Percentiles rank a stretch among this genome's conserved stretches.
Conservation (phyloP, 92 coral and sea anemone species). For the Anthopleura xanthogrammica region DNA sequence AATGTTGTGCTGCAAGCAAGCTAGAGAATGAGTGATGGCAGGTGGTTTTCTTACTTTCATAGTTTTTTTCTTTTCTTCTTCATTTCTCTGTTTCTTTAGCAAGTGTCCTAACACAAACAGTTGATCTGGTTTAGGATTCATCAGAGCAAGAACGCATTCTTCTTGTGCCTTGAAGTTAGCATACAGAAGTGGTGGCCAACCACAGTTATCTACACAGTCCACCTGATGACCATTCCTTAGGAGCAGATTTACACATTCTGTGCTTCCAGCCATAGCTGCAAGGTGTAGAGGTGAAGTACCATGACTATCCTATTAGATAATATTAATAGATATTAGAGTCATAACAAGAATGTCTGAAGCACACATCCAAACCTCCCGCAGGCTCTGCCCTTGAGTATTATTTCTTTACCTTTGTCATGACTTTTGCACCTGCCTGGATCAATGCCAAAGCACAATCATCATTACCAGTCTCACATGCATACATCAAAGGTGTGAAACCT, state of each 20-base stretch:
- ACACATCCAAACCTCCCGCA: no score
- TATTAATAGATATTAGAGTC: background rate
- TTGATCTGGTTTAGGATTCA: slow-evolving; percentile 94
- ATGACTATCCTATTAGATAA: slow-evolving; percentile 61
- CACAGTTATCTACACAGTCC: slow-evolving; percentile 88
- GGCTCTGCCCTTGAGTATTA: background rate
- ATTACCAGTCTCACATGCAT: slow-evolving; percentile 82
- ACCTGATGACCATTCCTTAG: slow-evolving; percentile 75
- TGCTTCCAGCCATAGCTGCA: slow-evolving; percentile 92
- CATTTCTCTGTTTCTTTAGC: slow-evolving; percentile 57
- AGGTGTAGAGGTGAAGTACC: slow-evolving; percentile 89
- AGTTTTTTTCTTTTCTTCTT: slow-evolving; percentile 68
- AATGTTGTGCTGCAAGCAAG: background rate
- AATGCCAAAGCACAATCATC: slow-evolving; percentile 66
- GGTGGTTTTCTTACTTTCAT: slow-evolving; percentile 49
- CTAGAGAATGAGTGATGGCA: background rate
- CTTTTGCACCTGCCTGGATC: slow-evolving; percentile 79
- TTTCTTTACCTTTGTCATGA: slow-evolving; percentile 60
- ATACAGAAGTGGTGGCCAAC: slow-evolving; percentile 97
- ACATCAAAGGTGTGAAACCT: slow-evolving; percentile 95
- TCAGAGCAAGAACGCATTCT: slow-evolving; percentile 88
- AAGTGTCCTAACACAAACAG: slow-evolving; percentile 85
- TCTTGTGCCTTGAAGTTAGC: slow-evolving; percentile 96
- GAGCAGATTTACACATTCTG: slow-evolving; percentile 71
- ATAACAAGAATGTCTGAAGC: no score